Percentiles rank a stretch among this genome's conserved stretches.
Evolutionary conservation across 2,113 vertebrate genomes (phyloP).

Genomic region (Pedionomus torquatus): DNA sequence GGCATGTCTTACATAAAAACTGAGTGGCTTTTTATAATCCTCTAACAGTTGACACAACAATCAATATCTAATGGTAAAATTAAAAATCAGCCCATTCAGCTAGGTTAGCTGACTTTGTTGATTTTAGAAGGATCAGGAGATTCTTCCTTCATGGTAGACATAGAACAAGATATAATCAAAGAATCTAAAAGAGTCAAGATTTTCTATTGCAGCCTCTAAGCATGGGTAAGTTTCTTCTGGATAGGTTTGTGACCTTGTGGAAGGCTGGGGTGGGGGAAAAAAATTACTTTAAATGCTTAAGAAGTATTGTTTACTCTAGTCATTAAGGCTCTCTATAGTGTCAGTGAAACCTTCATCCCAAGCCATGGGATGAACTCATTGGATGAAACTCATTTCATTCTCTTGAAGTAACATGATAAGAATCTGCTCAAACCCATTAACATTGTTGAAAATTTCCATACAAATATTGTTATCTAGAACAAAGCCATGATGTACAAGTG

Average conservation of each 20-base stretch:
- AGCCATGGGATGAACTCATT: not conserved
- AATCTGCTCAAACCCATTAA: not conserved
- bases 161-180: not conserved
- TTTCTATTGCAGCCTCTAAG: not conserved
- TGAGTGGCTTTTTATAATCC: not conserved
- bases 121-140: not conserved
- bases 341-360: not conserved
- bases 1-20: not conserved
- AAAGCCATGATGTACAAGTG: not conserved
- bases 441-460: not conserved
- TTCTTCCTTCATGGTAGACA: not conserved
- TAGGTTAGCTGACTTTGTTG: not conserved
- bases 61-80: not conserved
- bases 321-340: not conserved
- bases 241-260: not conserved
- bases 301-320: not conserved
- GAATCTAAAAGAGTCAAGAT: not conserved
- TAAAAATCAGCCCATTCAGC: not conserved
- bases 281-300: not conserved
- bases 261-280: not conserved
- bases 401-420: not conserved
- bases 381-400: not conserved
- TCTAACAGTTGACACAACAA: not conserved
- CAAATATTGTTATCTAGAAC: not conserved
- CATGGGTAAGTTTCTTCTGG: not conserved